phyloP scores from a whole-genome alignment of 2,113 vertebrate species.

The Pithys albifrons region DNA sequence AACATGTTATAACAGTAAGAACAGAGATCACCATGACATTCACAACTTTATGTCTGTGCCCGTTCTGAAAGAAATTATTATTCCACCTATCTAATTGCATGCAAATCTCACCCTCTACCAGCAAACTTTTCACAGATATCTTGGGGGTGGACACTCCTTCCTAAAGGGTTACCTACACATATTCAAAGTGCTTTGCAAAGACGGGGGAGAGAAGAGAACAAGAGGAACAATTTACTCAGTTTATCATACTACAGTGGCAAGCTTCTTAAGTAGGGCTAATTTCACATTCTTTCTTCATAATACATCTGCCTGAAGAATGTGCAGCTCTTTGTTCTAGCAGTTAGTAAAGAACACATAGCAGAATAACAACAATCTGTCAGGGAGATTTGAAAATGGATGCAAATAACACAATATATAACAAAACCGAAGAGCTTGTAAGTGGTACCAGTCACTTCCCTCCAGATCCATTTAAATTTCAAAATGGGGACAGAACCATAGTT shows the following conservation, averaged over 20 bases:
- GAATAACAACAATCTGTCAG: not conserved
- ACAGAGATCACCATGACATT: not conserved
- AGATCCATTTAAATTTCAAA: not conserved
- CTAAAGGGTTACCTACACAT: not conserved
- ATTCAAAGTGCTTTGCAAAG: not conserved
- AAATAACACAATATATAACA: not conserved
- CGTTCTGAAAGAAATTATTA: not conserved
- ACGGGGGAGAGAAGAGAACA: not conserved
- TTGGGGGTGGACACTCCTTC: not conserved
- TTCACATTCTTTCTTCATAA: not conserved
- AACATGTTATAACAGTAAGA: not conserved
- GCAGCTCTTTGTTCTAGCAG: not conserved
- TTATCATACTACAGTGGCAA: not conserved
- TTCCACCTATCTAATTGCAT: not conserved
- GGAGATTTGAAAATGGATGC: not conserved
- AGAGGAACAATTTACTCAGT: not conserved
- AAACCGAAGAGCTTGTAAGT: not conserved
- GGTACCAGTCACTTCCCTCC: not conserved
- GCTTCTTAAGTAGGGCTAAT: not conserved
- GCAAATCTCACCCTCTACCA: not conserved
- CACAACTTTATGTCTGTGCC: not conserved
- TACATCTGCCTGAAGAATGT: not conserved
- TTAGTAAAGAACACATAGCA: not conserved
- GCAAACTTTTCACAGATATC: not conserved
- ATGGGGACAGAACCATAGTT: not conserved